phyloP scores from a whole-genome alignment of 2,113 vertebrate genomes.

The Daphoenositta chrysoptera region DNA sequence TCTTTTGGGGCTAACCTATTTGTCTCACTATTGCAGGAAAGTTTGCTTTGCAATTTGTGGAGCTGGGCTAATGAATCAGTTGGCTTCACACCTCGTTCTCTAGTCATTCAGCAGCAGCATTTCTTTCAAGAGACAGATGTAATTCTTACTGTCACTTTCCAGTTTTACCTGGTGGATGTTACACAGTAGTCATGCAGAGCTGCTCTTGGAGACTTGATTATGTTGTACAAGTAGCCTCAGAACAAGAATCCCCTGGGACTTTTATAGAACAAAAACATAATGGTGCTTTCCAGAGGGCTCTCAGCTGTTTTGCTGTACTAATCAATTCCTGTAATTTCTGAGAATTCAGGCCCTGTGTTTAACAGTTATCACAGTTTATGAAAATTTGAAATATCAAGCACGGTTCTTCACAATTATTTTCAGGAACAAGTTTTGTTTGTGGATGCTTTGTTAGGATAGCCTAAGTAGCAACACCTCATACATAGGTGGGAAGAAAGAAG shows the following conservation, averaged over 20 bases:
- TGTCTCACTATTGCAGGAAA: background rate
- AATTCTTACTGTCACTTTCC: background rate
- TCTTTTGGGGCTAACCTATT: background rate
- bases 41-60: background rate
- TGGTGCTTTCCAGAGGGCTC: slow-evolving; percentile 34
- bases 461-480: rapidly evolving
- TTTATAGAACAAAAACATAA: background rate
- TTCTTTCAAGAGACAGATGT: background rate
- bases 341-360: background rate
- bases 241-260: slow-evolving; percentile 1
- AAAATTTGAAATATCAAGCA: background rate
- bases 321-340: background rate
- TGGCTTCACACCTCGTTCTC: background rate
- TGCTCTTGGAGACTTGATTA: background rate
- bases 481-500: background rate
- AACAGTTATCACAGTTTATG: background rate
- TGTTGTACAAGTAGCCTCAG: background rate
- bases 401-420: background rate
- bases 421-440: background rate
- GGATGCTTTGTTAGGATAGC: background rate
- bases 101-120: background rate
- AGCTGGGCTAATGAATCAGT: background rate
- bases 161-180: background rate
- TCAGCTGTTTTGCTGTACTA: background rate
- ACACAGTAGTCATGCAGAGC: background rate